Evolutionary conservation across 2,888 invertebrate species (phyloP), one percentile per base, ranked within the genome.

Genomic region (Panzeria rudis): DNA sequence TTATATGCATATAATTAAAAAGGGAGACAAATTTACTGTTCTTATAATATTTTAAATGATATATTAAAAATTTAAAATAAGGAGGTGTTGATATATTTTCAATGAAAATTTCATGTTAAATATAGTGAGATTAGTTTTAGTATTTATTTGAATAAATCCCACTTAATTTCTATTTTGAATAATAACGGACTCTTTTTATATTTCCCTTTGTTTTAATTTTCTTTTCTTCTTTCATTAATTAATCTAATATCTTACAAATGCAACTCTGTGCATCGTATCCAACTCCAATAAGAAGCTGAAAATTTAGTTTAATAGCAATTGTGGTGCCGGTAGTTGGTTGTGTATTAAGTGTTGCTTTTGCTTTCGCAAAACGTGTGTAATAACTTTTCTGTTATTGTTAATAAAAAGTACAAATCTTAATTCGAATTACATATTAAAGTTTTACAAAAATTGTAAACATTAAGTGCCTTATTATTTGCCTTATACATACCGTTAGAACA

Each of bases 271-370:
- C 0, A 56, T 56, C 25, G 35, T 73, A 38, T 25, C 23, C 23
- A 23, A 69, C n/a, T 15, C 75, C 25, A 69, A 75, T 69, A 62
- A 66, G 72, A 72, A 69, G 61, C n/a, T 41, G 13, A 1, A 6
- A n/a, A 25, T 54, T 72, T 69, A 83, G 73, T 79, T 62, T 23
- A 41, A 17, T 59, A 59, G n/a, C 52, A 68, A 50, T 76, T 77
- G 66, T 78, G 82, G 66, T 78, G 82, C 85, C 82, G 82, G 78
- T 59, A 4, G 25, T 8, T 41, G 50, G 77, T 69, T 73, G 73
- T 72, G 64, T 50, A 0, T 73, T 23, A 72, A 25, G 25, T 81
- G 54, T 77, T 76, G 20, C 8, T 50, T 32, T 32, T 25, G 29
- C 1, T 56, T 8, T 17, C 29, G 23, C 15, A 9, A 52, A 71